Percentiles rank a stretch among this genome's conserved stretches.
Evolutionary conservation across 2,888 invertebrate species (phyloP).

Genomic region (Pammene fasciana): DNA sequence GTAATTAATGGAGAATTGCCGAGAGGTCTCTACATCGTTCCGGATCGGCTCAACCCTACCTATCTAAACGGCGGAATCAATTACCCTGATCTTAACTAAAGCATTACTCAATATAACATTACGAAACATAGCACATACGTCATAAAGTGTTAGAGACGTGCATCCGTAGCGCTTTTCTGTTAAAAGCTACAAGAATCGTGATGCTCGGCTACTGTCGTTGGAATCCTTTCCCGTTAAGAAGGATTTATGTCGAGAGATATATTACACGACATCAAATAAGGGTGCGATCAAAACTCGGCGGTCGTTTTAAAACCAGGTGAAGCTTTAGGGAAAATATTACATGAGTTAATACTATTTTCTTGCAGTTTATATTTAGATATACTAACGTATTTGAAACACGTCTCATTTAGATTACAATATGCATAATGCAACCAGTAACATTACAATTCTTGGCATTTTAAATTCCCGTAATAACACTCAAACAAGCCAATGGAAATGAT

Average conservation of each 20-base stretch:
- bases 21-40: conserved; percentile 56
- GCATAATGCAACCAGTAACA: too few relatives aligned
- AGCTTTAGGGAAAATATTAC: conserved; percentile 12
- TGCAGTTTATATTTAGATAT: background rate
- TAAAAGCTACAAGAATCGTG: conserved; percentile 24
- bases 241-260: conserved; percentile 16
- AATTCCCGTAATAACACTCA: conserved; percentile 17
- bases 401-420: background rate
- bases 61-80: conserved; percentile 28
- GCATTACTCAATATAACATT: background rate
- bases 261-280: conserved; percentile 15
- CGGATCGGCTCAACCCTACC: conserved; percentile 42
- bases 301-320: conserved; percentile 10
- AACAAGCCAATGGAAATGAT: conserved; percentile 21
- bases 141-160: conserved; percentile 1
- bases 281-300: conserved; percentile 12
- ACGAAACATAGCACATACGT: background rate
- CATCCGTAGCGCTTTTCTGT: conserved; percentile 23
- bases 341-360: background rate
- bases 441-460: background rate
- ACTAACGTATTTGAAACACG: background rate
- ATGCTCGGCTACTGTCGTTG: conserved; percentile 16
- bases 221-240: conserved; percentile 17
- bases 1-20: conserved; percentile 70
- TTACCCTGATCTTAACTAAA: conserved; percentile 5